Evolutionary conservation across 1,140 invertebrate genomes (phyloP), one percentile per base, ranked within the genome.

Genomic region (Cepaea nemoralis): DNA sequence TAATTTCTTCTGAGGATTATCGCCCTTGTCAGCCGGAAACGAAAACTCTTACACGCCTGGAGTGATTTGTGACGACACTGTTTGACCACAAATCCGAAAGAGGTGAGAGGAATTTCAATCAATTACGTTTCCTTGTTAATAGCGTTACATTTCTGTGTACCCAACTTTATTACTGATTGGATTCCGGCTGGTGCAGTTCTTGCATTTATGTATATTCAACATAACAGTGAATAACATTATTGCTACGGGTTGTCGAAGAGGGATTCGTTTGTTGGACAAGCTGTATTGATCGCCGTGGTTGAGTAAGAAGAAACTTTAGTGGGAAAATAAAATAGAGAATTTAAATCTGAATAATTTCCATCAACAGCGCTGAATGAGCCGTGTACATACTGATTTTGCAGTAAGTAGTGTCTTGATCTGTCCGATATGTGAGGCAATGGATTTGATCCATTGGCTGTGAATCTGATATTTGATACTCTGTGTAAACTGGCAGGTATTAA

Each of bases 1-100:
- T 63, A 63, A 63, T 63, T 31, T 63, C n/a, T 63, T 27, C 59
- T 63, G 2, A 27, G 59, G n/a, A 63, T 63, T 63, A 63, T 63
- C 59, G 22, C 59, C 59, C 59, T 31, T 63, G 59, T 63, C 59
- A 63, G 22, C 59, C 59, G 59, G 59, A 63, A 63, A 5, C 59
- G n/a, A 27, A 31, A 63, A 63, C 59, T 5, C 16, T 31, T 27
- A 63, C 59, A 63, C 27, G 27, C 27, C 12, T 63, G n/a, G n/a
- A 5, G 59, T 27, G n/a, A n/a, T 63, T 63, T 19, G 27, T 63
- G 27, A 31, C n/a, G 59, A 31, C n/a, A 63, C 27, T 63, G 59
- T 63, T 63, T 63, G 59, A 63, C 59, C 59, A 63, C 59, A 19
- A 19, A 27, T 27, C 22, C 12, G 59, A 2, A 63, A 24, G 22